These are phyloP conservation scores for Tenebrosternarchus preto DNA, from an alignment of 2,113 vertebrate genomes.

Conservation along the genomic window DNA sequence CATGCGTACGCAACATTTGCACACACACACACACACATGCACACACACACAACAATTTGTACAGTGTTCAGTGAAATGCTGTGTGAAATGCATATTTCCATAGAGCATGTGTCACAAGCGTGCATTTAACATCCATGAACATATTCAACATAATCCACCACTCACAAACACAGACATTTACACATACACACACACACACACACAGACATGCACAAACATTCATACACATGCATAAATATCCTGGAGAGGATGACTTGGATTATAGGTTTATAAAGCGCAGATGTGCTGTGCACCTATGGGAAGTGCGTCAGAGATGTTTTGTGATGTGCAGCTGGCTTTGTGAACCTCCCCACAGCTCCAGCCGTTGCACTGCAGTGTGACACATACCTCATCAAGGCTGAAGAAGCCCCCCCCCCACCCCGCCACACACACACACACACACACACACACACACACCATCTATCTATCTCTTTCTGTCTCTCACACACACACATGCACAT, in stretches of 20 bases:
- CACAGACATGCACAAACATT: conserved; percentile 7
- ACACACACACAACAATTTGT: background rate
- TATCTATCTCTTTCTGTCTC: no score
- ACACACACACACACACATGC: background rate
- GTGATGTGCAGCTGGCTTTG: conserved; percentile 41
- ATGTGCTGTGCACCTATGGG: conserved; percentile 42
- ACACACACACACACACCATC: conserved; percentile 7
- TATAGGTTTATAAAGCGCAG: conserved; percentile 30
- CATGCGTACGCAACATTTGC: background rate
- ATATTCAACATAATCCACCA: background rate
- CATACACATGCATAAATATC: background rate
- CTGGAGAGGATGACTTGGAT: conserved; percentile 27
- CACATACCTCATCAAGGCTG: conserved; percentile 31
- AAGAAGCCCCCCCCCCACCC: background rate
- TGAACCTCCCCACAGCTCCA: conserved; percentile 30
- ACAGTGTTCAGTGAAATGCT: background rate
- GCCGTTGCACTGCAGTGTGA: background rate
- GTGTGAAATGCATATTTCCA: background rate
- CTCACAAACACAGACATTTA: background rate
- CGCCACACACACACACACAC: conserved; percentile 29
- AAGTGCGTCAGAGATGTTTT: conserved; percentile 36
- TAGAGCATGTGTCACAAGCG: no score
- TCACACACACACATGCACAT: background rate
- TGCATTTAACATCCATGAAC: no score
- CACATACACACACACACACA: conserved; percentile 3